Conservation (phyloP, 2,888 invertebrate genomes). For the Horisme vitalbata region DNA sequence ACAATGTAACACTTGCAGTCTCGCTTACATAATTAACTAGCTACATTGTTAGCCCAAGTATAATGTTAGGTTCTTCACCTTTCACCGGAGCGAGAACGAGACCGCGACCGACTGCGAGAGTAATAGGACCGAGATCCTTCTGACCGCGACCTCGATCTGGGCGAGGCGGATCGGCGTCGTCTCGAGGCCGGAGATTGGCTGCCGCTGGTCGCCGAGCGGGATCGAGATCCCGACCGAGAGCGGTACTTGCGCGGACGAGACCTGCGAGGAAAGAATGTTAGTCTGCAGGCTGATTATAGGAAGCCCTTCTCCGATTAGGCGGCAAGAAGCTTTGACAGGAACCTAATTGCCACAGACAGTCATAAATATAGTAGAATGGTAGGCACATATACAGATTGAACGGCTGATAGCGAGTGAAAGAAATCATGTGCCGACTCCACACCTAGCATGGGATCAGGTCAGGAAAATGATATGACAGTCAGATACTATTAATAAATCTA, state of each 20-base stretch:
- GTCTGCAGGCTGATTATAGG: constrained; percentile 15
- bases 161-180: constrained; percentile 64
- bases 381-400: too few relatives aligned
- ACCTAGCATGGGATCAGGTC: too few relatives aligned
- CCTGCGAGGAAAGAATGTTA: constrained; percentile 37
- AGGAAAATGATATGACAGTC: too few relatives aligned
- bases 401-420: too few relatives aligned
- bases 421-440: too few relatives aligned
- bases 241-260: constrained; percentile 87
- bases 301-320: neutral
- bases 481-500: too few relatives aligned
- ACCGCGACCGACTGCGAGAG: constrained; percentile 83
- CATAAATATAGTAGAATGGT: too few relatives aligned
- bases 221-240: constrained; percentile 85
- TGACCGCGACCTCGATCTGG: constrained; percentile 84
- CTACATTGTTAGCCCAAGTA: too few relatives aligned
- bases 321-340: neutral
- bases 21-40: too few relatives aligned
- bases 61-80: neutral
- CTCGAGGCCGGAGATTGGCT: constrained; percentile 69
- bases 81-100: constrained; percentile 82
- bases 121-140: constrained; percentile 83
- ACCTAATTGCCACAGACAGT: too few relatives aligned
- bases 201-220: constrained; percentile 76
- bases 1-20: too few relatives aligned